Percentiles rank a stretch among this genome's conserved stretches.
Conservation (phyloP, 2,113 vertebrate species). For the Indri indri region DNA sequence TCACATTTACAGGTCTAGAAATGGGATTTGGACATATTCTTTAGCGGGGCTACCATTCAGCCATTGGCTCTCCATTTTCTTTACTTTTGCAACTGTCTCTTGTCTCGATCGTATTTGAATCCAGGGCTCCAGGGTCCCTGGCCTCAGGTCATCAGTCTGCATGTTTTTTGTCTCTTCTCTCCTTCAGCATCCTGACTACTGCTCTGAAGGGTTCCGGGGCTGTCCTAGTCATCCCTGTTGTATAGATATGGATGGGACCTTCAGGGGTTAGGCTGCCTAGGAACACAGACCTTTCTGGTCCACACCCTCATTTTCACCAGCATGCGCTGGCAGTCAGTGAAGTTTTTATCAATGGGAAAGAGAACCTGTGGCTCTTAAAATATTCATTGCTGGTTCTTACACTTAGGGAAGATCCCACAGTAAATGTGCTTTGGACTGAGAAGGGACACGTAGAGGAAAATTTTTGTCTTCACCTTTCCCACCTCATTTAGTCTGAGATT, state of each 20-base stretch:
- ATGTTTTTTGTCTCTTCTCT: neutral
- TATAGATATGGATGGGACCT: neutral
- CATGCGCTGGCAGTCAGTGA: neutral
- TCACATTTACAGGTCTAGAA: neutral
- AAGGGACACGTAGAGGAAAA: neutral
- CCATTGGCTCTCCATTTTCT: neutral
- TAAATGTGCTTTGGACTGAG: neutral
- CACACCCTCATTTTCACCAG: neutral
- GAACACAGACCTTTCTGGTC: neutral
- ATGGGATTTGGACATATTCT: neutral
- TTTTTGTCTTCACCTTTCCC: neutral
- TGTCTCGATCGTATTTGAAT: neutral
- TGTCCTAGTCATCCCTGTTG: neutral
- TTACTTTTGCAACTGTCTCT: neutral
- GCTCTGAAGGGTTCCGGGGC: neutral
- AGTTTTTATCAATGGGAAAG: constrained; percentile 70
- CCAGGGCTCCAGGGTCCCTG: neutral
- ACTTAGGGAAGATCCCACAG: neutral
- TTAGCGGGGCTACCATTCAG: neutral
- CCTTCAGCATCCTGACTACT: neutral
- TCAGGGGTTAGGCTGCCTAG: neutral
- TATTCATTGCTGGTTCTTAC: constrained; percentile 54
- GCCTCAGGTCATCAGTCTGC: neutral
- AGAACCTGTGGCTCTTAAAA: constrained; percentile 50
- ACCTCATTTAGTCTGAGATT: neutral